Evolutionary conservation across 2,113 vertebrate species (phyloP), one percentile per base, ranked within the genome.

Genomic region (Neotoma lepida): DNA sequence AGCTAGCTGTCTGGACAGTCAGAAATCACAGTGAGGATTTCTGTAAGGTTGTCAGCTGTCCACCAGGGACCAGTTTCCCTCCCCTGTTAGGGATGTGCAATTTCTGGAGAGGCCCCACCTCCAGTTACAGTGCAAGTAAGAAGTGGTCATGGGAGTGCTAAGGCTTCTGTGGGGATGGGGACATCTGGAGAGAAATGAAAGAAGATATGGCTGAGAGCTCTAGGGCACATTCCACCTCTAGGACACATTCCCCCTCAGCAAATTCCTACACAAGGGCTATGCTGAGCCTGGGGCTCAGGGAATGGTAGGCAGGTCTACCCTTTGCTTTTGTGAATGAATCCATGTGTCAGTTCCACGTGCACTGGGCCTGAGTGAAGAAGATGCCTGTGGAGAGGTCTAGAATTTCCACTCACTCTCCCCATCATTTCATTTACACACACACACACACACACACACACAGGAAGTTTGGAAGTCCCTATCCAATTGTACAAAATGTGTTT

Each of bases 261-360:
- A 8, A 24, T 81, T 61, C 49, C 33, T 24, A 74, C 30, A 28
- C 10, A 14, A n/a, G 6, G 22, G 68, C 33, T 39, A 64, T 24
- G 20, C 24, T 20, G 66, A 66, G 54, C 24, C 39, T 74, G 54
- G 26, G 68, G 41, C 44, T 30, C 7, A 22, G 54, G 22, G 22
- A 6, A 2, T 0, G 9, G 17, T 4, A 26, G 24, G 2, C 0
- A 26, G 4, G 17, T 1, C 33, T 49, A 3, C 24, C 33, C 10
- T 74, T 74, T 82, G 68, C n/a, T 86, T 92, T 74, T 78, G 24
- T 87, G 84, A 87, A 64, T 2, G 33, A 90, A 90, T 26, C 66
- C 39, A 81, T 8, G n/a, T 66, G 61, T 90, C 54, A 30, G 46
- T 68, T 87, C 89, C 84, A 76, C 56, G 51, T 22, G 46, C 39